A percentile compares a stretch with the other conserved stretches of the same genome.
Conservation (phyloP, 2,797 vertebrate species). For the Pogonophryne albipinna region DNA sequence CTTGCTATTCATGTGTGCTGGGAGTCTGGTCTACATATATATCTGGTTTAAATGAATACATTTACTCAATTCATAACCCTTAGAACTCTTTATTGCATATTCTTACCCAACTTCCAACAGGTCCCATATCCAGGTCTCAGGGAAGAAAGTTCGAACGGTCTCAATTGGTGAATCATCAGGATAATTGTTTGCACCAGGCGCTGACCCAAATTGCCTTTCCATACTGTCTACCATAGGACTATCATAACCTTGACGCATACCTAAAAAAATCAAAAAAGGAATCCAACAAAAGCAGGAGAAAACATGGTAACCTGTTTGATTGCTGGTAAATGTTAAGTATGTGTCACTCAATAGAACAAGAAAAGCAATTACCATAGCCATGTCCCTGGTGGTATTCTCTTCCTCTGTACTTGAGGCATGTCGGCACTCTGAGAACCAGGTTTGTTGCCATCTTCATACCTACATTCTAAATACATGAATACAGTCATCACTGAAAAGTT, state of each 20-base stretch:
- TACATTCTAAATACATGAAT: slow-evolving; percentile 58
- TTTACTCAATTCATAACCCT: neutral
- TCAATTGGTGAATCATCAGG: neutral
- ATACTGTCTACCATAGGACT: too few relatives aligned
- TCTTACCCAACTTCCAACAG: slow-evolving; percentile 80
- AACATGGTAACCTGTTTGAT: neutral
- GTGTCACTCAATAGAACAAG: neutral
- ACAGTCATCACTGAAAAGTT: neutral
- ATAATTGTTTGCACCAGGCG: accelerated
- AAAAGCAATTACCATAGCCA: neutral
- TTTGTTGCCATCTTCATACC: slow-evolving; percentile 82
- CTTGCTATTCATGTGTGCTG: neutral
- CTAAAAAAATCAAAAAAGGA: neutral
- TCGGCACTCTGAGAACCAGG: slow-evolving; percentile 54
- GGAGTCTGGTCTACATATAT: neutral
- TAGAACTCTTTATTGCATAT: neutral
- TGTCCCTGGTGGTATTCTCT: slow-evolving; percentile 36
- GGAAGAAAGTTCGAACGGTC: slow-evolving; percentile 76
- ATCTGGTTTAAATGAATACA: neutral
- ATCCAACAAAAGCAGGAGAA: accelerated
- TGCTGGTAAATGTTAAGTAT: neutral
- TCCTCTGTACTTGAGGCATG: slow-evolving; percentile 67
- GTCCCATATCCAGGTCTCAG: slow-evolving; percentile 85
- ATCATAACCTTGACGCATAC: neutral
- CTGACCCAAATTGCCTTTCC: accelerated